These are phyloP conservation scores for Belgica antarctica DNA, from an alignment of 2,888 invertebrate genomes.

Conservation along the genomic window DNA sequence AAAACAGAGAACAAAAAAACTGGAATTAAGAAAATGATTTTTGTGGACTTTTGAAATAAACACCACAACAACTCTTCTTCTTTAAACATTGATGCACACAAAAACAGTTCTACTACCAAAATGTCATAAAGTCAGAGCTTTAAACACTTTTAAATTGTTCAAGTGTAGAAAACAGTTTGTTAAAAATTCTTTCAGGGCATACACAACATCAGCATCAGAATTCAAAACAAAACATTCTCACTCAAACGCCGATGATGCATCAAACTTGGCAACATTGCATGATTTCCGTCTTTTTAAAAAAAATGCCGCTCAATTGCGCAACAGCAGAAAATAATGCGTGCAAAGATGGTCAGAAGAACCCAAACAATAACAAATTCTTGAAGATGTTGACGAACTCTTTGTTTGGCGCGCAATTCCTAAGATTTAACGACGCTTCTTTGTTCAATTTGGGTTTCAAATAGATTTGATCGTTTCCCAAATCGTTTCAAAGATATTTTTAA, in stretches of 20 bases:
- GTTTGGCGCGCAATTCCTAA: constrained; percentile 21
- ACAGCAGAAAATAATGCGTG: neutral
- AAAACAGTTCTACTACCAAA: too few relatives aligned
- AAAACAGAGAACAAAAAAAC: too few relatives aligned
- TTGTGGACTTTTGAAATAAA: too few relatives aligned
- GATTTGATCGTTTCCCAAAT: neutral
- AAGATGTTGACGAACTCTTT: neutral
- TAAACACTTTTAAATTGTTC: too few relatives aligned
- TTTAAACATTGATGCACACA: too few relatives aligned
- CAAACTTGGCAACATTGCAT: neutral
- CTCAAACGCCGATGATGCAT: neutral
- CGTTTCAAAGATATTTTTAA: constrained; percentile 15
- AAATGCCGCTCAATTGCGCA: constrained; percentile 6
- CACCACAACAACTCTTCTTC: too few relatives aligned
- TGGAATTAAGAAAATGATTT: too few relatives aligned
- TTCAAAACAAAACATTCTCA: too few relatives aligned
- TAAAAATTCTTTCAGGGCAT: too few relatives aligned
- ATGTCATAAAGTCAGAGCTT: too few relatives aligned
- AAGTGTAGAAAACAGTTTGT: too few relatives aligned
- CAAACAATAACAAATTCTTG: constrained; percentile 19
- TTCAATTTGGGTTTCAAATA: neutral
- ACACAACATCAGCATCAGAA: too few relatives aligned
- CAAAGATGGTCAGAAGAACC: constrained; percentile 16
- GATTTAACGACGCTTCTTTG: neutral
- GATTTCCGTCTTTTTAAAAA: neutral